Conservation (phyloP, 1,140 invertebrate species). For the Solenopsis invicta region DNA sequence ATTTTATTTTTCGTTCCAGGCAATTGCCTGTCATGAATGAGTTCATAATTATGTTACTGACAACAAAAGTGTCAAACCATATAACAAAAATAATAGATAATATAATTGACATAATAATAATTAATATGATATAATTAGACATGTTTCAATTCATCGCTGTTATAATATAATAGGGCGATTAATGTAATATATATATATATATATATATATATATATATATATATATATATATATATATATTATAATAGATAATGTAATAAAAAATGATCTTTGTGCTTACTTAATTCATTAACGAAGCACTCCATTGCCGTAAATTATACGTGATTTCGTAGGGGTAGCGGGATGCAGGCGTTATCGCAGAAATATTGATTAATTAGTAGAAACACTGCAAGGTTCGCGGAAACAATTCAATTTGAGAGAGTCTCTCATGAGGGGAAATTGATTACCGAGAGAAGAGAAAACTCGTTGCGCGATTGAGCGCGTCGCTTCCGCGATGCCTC, state of each 20-base stretch:
- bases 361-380: constrained; percentile 8
- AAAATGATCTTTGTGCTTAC: background rate
- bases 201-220: too few relatives aligned
- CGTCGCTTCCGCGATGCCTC: constrained; percentile 69
- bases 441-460: constrained; percentile 75
- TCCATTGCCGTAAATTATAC: background rate
- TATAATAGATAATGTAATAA: background rate
- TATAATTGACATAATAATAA: background rate
- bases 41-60: background rate
- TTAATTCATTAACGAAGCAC: background rate
- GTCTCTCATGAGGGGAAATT: constrained; percentile 74
- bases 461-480: constrained; percentile 67
- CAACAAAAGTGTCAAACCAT: constrained; percentile 8
- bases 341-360: background rate
- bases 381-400: constrained; percentile 5
- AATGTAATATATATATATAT: constrained; percentile 6
- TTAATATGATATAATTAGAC: constrained; percentile 4
- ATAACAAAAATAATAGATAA: background rate
- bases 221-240: too few relatives aligned
- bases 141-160: background rate
- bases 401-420: constrained; percentile 50
- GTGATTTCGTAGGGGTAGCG: background rate
- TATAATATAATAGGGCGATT: background rate
- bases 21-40: background rate
- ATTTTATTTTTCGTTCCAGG: background rate